A percentile compares a stretch with the other conserved stretches of the same genome.
phyloP scores from a whole-genome alignment of 2,888 invertebrate genomes.

The Lochmaea crataegi region DNA sequence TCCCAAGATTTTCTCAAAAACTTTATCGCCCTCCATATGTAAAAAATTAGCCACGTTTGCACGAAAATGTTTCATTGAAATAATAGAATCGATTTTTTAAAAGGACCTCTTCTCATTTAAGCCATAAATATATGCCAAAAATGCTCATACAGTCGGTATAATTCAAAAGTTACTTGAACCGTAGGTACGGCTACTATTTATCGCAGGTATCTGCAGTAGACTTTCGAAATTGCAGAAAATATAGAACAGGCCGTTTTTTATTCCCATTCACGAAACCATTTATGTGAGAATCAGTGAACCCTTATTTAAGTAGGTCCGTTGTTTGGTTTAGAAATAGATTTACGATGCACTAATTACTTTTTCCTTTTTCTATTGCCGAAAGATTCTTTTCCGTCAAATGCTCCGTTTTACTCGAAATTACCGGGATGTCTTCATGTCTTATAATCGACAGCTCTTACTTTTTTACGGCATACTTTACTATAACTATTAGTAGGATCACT shows the following conservation, averaged over 20 bases:
- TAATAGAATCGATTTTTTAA: constrained; percentile 20
- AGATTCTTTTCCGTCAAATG: constrained; percentile 25
- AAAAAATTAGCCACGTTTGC: background rate
- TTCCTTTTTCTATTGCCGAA: constrained; percentile 33
- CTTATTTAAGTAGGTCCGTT: constrained; percentile 42
- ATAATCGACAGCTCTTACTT: background rate
- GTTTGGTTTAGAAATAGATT: constrained; percentile 48
- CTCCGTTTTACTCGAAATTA: constrained; percentile 47
- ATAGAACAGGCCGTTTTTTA: constrained; percentile 53
- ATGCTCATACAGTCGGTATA: constrained; percentile 38
- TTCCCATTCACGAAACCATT: constrained; percentile 47
- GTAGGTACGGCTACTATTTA: constrained; percentile 50
- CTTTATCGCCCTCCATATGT: background rate
- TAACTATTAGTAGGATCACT: too few species aligned
- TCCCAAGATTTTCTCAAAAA: too few species aligned
- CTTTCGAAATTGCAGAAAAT: constrained; percentile 51
- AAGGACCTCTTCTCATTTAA: constrained; percentile 21
- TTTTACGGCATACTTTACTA: too few species aligned
- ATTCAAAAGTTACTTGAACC: constrained; percentile 44
- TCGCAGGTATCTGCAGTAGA: constrained; percentile 52
- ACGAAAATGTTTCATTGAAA: background rate
- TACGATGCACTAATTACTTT: constrained; percentile 49
- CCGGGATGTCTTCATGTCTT: background rate
- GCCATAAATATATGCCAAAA: constrained; percentile 35
- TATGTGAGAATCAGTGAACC: constrained; percentile 47